Base-by-base conservation (phyloP, 2,113 vertebrate genomes). In the Chauna torquata region DNA sequence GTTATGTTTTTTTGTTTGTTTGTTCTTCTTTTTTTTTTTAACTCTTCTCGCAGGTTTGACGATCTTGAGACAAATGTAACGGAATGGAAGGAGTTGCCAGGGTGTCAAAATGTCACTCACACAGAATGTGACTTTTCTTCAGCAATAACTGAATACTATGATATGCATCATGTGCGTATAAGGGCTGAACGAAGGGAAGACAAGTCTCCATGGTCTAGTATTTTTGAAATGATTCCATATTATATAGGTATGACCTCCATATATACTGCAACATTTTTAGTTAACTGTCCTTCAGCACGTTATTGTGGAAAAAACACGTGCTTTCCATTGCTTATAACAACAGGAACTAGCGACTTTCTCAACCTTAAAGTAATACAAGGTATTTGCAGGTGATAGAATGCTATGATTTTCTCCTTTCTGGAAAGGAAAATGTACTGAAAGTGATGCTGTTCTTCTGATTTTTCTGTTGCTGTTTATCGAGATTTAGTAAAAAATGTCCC, bases 71-170 rank as follows among this genome's bases (percentile, higher is more conserved):
- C 16, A 58, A 3, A 30, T 6, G 12, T 3, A 82, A 57, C n/a
- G 3, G 84, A 62, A 17, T 98, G 98, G 98, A n/a, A 13, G 36
- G 42, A 86, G 61, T 45, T 98, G 75, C 77, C 93, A 6, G 96
- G 87, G 0, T 98, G 98, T 93, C 97, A 95, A 3, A 76, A 96
- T 8, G n/a, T 97, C 62, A 49, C 44, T 28, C 4, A 2, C 55
- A 93, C 15, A 0, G 9, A 66, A 34, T 98, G 98, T 64, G 55
- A 93, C 87, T 90, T 98, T 83, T 97, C 97, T 61, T 91, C 76
- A 8, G 84, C 61, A 25, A 7, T 95, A 25, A 16, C 54, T 1
- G 3, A 76, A 34, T 83, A 95, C 69, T 96, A 92, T 6, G 38
- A 84, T 3, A 0, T 2, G 1, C 34, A 97, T 27, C 45, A 25